These are phyloP conservation scores for Empidonax alnorum DNA, from an alignment of 2,113 vertebrate species.

Conservation along the genomic window DNA sequence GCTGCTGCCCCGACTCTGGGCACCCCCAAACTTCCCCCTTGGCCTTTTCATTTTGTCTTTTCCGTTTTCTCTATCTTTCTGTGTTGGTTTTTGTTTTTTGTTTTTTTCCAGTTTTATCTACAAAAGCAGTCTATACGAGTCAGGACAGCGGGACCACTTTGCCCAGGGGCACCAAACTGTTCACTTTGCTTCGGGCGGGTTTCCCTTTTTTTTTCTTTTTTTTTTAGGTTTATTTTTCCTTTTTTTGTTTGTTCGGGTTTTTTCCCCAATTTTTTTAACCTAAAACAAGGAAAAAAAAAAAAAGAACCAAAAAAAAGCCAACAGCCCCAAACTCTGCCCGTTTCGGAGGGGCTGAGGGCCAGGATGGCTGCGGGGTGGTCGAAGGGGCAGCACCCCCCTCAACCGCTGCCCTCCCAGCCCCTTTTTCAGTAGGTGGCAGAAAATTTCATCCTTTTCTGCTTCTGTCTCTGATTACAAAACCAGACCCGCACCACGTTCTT, in stretches of 20 bases:
- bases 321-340: background rate
- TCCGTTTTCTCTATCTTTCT: background rate
- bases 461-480: constrained; percentile 96
- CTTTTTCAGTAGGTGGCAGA: constrained; percentile 87
- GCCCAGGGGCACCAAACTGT: background rate
- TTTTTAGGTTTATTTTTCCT: background rate
- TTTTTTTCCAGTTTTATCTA: constrained; percentile 31
- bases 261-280: background rate
- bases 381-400: no score
- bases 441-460: constrained; percentile 96
- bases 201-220: no score
- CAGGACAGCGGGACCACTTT: background rate
- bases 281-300: no score
- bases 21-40: background rate
- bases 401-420: background rate
- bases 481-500: constrained; percentile 94
- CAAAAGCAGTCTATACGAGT: constrained; percentile 47
- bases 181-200: background rate
- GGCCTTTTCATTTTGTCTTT: background rate
- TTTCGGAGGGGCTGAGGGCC: background rate
- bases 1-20: background rate
- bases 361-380: rapidly evolving
- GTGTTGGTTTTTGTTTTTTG: no score
- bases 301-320: background rate
- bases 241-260: background rate